A percentile compares a stretch with the other conserved stretches of the same genome.
Evolutionary conservation across 2,888 invertebrate genomes (phyloP).

Genomic region (Apoda limacodes): DNA sequence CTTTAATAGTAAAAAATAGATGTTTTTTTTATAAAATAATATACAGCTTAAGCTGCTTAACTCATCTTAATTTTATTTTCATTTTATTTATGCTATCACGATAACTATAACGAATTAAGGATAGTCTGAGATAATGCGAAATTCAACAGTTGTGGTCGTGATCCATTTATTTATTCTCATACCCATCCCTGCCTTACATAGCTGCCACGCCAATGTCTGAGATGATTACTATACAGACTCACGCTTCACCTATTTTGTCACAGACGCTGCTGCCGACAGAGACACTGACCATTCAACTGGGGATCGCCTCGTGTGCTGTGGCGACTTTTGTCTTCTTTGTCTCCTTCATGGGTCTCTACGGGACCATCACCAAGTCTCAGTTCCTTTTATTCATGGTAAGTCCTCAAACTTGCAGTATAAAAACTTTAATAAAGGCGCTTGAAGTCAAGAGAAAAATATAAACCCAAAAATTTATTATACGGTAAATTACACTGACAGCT

Average conservation of each 20-base stretch:
- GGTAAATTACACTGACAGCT: background rate
- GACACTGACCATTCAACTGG: constrained; percentile 30
- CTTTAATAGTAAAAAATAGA: too few species aligned
- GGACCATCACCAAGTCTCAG: constrained; percentile 37
- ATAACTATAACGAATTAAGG: too few species aligned
- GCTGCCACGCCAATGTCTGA: too few species aligned
- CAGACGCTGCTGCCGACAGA: constrained; percentile 39
- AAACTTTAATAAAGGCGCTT: background rate
- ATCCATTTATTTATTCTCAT: too few species aligned
- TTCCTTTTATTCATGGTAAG: constrained; percentile 53
- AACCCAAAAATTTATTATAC: background rate
- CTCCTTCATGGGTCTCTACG: constrained; percentile 48
- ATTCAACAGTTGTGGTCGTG: too few species aligned
- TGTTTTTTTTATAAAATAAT: too few species aligned
- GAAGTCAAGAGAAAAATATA: background rate
- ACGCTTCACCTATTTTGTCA: constrained; percentile 3
- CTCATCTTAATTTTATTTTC: too few species aligned
- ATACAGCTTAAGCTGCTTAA: too few species aligned
- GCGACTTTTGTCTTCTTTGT: constrained; percentile 37
- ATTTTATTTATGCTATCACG: too few species aligned
- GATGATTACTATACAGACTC: too few species aligned
- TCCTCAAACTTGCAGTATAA: background rate
- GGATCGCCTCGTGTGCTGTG: constrained; percentile 28
- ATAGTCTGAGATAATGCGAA: too few species aligned
- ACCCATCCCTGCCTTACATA: too few species aligned